Evolutionary conservation across 2,888 invertebrate species (phyloP), one percentile per base, ranked within the genome.

Genomic region (Melinaea marsaeus): DNA sequence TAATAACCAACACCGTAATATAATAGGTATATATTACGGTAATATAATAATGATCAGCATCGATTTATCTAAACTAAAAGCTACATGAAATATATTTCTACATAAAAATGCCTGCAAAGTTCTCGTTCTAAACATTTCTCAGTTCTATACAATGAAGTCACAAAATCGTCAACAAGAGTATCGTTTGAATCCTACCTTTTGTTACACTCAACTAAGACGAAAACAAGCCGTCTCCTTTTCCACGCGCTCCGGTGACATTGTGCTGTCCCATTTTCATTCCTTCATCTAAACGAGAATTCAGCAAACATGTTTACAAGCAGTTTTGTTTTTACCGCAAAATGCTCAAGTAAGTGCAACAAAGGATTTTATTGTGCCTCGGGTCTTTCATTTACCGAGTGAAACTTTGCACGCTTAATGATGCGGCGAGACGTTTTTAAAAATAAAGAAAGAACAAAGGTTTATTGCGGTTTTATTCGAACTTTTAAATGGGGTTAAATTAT

Each of bases 231-330:
- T 51, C 51, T 32, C 6, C 22, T 22, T 22, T 22, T 22, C 42
- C 42, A 42, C 9, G 11, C 11, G 32, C 32, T 32, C 51, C 32
- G 32, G 32, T 22, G 9, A 42, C 42, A 32, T 32, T 51, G 32
- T 11, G 32, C 32, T 51, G 51, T 51, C 32, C 51, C 51, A 51
- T 32, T 51, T 51, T 51, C 32, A 51, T 22, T 51, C 51, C 32
- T 51, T 51, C 32, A 7, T 51, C 32, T 32, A 51, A 51, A 51
- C 51, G 32, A 51, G 51, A 51, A 51, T 51, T 51, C 32, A 51
- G 51, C 51, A 51, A 51, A 51, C 51, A 51, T 51, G 51, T 51
- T 51, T 51, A 51, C 51, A 51, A 51, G 32, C 51, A 51, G 51
- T 51, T 51, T 51, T 51, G 51, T 51, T 51, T 51, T 51, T 51